These are phyloP conservation scores for Rallus limicola DNA, from an alignment of 2,113 vertebrate species.

Conservation along the genomic window DNA sequence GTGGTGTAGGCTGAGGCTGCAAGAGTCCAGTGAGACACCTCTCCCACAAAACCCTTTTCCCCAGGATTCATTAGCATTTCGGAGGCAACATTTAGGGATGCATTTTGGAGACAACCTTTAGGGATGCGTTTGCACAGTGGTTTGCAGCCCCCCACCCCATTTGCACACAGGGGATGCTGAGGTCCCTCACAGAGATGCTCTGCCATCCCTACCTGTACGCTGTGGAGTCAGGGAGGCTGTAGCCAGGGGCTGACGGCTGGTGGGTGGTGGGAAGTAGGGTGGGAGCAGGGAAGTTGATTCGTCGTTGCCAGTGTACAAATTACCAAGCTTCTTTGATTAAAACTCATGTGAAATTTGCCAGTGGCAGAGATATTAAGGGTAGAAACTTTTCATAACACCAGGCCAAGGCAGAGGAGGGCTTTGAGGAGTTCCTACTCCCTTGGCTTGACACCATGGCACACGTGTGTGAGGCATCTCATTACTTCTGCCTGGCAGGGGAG, in stretches of 20 bases:
- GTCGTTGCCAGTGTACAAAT: background rate
- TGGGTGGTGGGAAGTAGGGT: background rate
- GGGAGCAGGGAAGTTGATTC: background rate
- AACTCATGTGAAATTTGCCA: background rate
- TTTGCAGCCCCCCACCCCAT: background rate
- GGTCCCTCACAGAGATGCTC: background rate
- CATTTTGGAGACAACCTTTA: background rate
- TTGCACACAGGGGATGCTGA: background rate
- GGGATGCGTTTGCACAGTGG: background rate
- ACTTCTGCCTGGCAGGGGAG: background rate
- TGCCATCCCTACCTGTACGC: background rate
- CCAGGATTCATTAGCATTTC: rapidly evolving
- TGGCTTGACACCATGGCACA: background rate
- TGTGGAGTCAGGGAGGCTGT: background rate
- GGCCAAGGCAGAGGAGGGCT: background rate
- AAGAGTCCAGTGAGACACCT: rapidly evolving
- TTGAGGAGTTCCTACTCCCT: background rate
- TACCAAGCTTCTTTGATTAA: background rate
- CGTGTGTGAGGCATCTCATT: background rate
- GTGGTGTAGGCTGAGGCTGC: background rate
- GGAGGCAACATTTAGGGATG: background rate
- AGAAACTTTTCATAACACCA: background rate
- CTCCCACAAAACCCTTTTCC: background rate
- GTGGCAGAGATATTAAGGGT: background rate
- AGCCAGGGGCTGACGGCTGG: background rate